Base-by-base conservation (phyloP, 2,113 vertebrate species). In the Tapirus terrestris region DNA sequence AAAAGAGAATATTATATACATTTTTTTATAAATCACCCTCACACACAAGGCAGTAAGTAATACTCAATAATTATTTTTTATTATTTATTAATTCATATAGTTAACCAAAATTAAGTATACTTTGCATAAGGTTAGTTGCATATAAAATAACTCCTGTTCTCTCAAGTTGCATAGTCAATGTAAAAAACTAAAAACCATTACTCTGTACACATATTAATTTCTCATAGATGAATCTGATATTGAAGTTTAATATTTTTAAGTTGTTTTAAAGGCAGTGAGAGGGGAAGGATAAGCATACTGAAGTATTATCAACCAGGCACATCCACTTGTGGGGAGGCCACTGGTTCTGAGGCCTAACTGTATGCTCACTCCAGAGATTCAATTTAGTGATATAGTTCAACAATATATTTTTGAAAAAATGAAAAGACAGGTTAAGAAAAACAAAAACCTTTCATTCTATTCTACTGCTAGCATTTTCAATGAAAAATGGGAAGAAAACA, bases 91-190 rank as follows among this genome's bases (percentile, higher is more conserved):
- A 61, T 21, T 73, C 43, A 61, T 72, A 60, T 48, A 75, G 36
- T 58, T 63, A 77, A 60, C 29, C 60, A 87, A 39, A 95, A 53
- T 81, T 60, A 85, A 45, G 20, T 94, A 80, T 36, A 75, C 12
- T 76, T 68, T 86, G 20, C 21, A 6, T 75, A 81, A 87, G 53
- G 6, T 86, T 81, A 17, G 33, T 79, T 61, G 33, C 39, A 39
- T 51, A 81, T 92, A 88, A 88, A 79, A 89, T 92, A 39, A 80
- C 61, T 97, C 27, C 31, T 80, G 2, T 85, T 84, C 92, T 88
- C 17, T 89, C n/a, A 27, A 65, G 13, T 72, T 93, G 31, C 31
- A 81, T 45, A 87, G 85, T 96, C 94, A 63, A 56, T 91, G 18
- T 77, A 82, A 91, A 91, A 91, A 84, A 84, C 18, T 36, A 45